Conservation (phyloP, 2,113 vertebrate genomes). For the Corydoras maculifer region DNA sequence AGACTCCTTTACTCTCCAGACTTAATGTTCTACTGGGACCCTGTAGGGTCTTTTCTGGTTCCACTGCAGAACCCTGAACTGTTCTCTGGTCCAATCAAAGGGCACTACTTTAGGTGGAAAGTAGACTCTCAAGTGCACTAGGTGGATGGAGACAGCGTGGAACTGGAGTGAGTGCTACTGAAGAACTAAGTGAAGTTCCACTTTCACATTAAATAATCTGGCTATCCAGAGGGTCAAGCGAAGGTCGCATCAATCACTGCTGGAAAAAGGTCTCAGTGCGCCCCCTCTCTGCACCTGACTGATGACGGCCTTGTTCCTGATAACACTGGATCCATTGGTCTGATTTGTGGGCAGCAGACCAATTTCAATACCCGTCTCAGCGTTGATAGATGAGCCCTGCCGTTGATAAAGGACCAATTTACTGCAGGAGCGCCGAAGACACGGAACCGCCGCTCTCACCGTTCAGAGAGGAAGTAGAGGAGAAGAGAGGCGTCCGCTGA, state of each 20-base stretch:
- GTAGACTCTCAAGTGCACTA: too few relatives aligned
- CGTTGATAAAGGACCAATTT: constrained; percentile 72
- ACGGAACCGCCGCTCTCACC: constrained; percentile 63
- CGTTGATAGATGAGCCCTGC: constrained; percentile 63
- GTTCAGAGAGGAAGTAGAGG: constrained; percentile 41
- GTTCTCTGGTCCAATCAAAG: too few relatives aligned
- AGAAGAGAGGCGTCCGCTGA: constrained; percentile 23
- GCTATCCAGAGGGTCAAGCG: constrained; percentile 58
- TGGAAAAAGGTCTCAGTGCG: constrained; percentile 53
- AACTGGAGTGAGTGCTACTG: constrained; percentile 9
- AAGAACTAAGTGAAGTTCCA: constrained; percentile 42
- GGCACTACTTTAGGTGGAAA: too few relatives aligned
- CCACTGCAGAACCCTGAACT: too few relatives aligned
- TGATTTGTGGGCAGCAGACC: constrained; percentile 68
- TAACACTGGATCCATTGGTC: constrained; percentile 64
- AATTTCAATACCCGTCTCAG: constrained; percentile 70
- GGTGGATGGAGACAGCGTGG: too few relatives aligned
- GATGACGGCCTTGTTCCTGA: constrained; percentile 69
- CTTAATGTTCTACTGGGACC: too few relatives aligned
- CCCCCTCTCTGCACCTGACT: constrained; percentile 57
- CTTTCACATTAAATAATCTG: constrained; percentile 23
- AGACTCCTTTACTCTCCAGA: too few relatives aligned
- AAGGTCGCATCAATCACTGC: constrained; percentile 58
- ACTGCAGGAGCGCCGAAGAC: constrained; percentile 57
- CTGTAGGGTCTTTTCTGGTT: too few relatives aligned